Evolutionary conservation across 2,113 vertebrate genomes (phyloP), one percentile per base, ranked within the genome.

Genomic region (Caloenas nicobarica): DNA sequence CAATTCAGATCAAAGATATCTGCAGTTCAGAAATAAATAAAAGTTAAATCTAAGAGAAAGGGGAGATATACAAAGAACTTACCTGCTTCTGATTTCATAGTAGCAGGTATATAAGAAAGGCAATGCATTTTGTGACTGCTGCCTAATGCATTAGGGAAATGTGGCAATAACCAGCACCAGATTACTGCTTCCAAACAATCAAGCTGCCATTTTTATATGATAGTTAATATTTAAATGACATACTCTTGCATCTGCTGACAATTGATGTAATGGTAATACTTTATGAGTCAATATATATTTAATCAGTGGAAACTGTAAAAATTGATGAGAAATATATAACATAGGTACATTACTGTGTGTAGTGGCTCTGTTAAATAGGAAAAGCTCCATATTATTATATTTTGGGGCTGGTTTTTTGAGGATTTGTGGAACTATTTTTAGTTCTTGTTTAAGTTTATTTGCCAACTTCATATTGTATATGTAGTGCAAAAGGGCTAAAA

Each of bases 271-370:
- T 98, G 98, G 97, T 98, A 98, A 98, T 97, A 97, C 97, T 99
- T 99, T 99, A 99, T 99, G 98, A 98, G 98, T 99, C 98, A 98
- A 96, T 99, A 99, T 99, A 98, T 99, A 98, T 99, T 98, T 98
- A 99, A 98, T 98, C 98, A 98, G 98, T 98, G 96, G 96, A 98
- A 98, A 99, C 97, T 98, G 98, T 99, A 98, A 98, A 99, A 98
- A 97, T 96, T 98, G 98, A 98, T 98, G 98, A 98, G 98, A 98
- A 98, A 97, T 98, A 92, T 98, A 97, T 98, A 98, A 97, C 95
- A 95, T 93, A 96, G 93, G 85, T 95, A 86, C 81, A 88, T 96
- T 95, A 90, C 69, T 93, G 62, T 97, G 62, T 86, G 50, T 38
- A 95, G 93, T 73, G 95, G 48, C 83, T 89, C 83, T 96, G 72